These are phyloP conservation scores for Temnothorax ravouxi DNA, from an alignment of 2,888 invertebrate genomes.

Conservation along the genomic window DNA sequence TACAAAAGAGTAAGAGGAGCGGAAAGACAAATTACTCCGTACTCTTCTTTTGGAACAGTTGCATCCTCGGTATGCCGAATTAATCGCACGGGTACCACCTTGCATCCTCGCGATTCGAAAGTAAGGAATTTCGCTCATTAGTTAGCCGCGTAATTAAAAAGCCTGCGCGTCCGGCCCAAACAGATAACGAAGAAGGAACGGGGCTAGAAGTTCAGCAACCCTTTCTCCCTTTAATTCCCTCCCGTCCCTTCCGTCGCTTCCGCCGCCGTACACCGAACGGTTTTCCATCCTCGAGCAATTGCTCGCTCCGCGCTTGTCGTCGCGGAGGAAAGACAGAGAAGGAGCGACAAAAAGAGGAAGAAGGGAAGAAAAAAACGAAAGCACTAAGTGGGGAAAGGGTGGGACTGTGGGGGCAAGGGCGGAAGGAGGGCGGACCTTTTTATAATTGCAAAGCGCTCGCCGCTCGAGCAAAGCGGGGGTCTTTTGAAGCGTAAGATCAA, in stretches of 20 bases:
- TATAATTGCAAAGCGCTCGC: constrained; percentile 81
- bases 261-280: constrained; percentile 62
- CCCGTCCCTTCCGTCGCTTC: constrained; percentile 64
- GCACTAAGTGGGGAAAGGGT: constrained; percentile 60
- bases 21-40: constrained; percentile 58
- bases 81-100: constrained; percentile 74
- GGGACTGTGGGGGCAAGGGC: constrained; percentile 53
- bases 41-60: constrained; percentile 50
- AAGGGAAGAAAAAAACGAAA: constrained; percentile 69
- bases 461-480: constrained; percentile 69
- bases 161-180: constrained; percentile 81
- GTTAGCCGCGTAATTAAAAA: constrained; percentile 85
- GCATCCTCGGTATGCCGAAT: constrained; percentile 75
- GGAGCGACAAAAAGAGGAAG: constrained; percentile 52
- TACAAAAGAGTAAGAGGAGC: constrained; percentile 9
- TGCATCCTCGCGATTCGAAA: constrained; percentile 69
- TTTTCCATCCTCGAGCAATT: constrained; percentile 68
- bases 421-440: constrained; percentile 74
- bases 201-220: constrained; percentile 76
- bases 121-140: constrained; percentile 83
- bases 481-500: constrained; percentile 77
- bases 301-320: constrained; percentile 72
- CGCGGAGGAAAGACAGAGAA: constrained; percentile 62
- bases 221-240: constrained; percentile 79
- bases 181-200: constrained; percentile 82